Conservation (phyloP, 2,888 invertebrate genomes). For the Himalopsyche kuldschensis region DNA sequence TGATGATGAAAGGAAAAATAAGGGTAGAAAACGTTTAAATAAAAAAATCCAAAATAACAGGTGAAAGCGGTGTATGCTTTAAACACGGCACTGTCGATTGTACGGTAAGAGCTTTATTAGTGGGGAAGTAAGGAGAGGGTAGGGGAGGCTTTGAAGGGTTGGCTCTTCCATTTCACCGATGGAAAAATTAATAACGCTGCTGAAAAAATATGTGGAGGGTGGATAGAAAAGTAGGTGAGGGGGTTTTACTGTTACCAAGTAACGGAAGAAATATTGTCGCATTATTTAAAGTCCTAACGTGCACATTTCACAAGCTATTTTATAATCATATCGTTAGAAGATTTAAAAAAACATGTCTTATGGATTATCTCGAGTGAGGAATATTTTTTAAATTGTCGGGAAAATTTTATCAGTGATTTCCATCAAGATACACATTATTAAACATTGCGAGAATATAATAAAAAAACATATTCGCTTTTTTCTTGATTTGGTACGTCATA, state of each 20-base stretch:
- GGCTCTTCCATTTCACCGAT: not conserved
- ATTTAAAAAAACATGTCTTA: too few relatives aligned
- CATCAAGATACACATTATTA: too few relatives aligned
- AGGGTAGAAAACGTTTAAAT: too few relatives aligned
- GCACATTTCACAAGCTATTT: slow-evolving; percentile 6
- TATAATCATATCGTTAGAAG: too few relatives aligned
- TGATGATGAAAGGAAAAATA: too few relatives aligned
- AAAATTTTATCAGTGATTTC: too few relatives aligned
- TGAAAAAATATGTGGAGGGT: not conserved
- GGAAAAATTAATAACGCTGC: slow-evolving; percentile 21
- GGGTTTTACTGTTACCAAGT: not conserved
- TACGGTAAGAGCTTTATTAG: not conserved
- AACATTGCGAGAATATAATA: too few relatives aligned
- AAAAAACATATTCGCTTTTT: too few relatives aligned
- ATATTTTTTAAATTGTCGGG: too few relatives aligned
- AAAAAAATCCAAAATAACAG: too few relatives aligned
- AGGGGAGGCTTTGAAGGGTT: not conserved
- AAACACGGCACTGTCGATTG: not conserved
- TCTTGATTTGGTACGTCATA: too few relatives aligned
- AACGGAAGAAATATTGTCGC: slow-evolving; percentile 21
- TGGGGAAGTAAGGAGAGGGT: not conserved
- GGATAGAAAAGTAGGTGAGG: not conserved
- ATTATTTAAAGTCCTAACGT: slow-evolving; percentile 20
- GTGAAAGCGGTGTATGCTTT: not conserved
- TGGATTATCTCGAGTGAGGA: too few relatives aligned